Evolutionary conservation across 2,797 vertebrate genomes (phyloP).

Genomic region (Melanotaenia nigrans): DNA sequence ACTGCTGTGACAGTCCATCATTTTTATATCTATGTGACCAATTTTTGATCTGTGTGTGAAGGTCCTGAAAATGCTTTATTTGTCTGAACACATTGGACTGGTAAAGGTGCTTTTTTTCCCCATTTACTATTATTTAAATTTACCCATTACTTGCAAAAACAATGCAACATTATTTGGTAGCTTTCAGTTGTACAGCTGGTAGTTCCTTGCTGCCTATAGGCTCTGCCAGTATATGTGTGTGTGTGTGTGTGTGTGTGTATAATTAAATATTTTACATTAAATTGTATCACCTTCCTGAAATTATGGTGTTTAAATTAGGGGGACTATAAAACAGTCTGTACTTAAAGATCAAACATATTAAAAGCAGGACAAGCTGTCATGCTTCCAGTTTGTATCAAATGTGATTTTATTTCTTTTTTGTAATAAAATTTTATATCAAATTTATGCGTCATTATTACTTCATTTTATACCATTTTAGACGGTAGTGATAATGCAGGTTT

Average conservation of each 20-base stretch:
- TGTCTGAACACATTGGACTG: conserved; percentile 13
- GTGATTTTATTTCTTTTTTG: conserved; percentile 33
- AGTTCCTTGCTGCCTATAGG: not conserved
- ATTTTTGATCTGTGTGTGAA: not conserved
- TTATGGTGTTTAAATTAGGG: not conserved
- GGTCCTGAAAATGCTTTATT: not conserved
- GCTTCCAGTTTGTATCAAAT: conserved; percentile 24
- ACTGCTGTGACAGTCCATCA: not conserved
- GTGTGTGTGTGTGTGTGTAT: not conserved
- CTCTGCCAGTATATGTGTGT: not conserved
- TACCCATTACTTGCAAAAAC: conserved; percentile 24
- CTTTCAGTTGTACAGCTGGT: not conserved
- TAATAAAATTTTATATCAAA: conserved; percentile 32
- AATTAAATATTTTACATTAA: not conserved
- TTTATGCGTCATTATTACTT: not conserved
- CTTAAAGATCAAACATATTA: not conserved
- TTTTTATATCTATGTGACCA: too few relatives aligned
- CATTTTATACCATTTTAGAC: not conserved
- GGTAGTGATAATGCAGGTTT: not conserved
- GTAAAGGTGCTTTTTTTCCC: conserved; percentile 24
- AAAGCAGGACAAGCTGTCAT: conserved; percentile 7
- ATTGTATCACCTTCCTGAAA: conserved; percentile 4
- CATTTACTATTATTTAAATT: not conserved
- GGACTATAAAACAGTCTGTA: not conserved
- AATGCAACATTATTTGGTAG: conserved; percentile 51